phyloP scores from a whole-genome alignment of 1,140 invertebrate genomes.

The Heliconius melpomene region DNA sequence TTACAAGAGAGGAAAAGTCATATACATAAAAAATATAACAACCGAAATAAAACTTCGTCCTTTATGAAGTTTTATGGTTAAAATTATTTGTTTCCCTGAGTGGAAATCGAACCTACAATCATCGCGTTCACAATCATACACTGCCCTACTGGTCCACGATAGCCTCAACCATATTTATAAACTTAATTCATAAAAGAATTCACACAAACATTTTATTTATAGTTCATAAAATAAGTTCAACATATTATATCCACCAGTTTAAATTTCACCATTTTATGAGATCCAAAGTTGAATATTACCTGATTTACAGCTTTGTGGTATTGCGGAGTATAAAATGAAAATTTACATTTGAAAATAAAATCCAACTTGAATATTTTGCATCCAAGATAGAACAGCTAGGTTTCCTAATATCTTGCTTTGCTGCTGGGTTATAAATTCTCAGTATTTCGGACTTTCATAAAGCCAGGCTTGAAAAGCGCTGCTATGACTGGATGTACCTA shows the following conservation, averaged over 20 bases:
- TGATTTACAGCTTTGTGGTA: constrained; percentile 6
- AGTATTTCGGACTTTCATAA: constrained; percentile 44
- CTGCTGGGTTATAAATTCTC: constrained; percentile 36
- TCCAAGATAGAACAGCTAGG: constrained; percentile 20
- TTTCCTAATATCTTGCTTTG: constrained; percentile 32
- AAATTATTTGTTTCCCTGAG: too few relatives aligned
- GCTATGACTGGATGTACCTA: constrained; percentile 15
- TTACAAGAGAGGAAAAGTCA: too few relatives aligned
- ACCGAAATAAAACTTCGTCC: too few relatives aligned
- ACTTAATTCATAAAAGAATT: background rate
- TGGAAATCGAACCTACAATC: too few relatives aligned
- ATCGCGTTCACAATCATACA: too few relatives aligned
- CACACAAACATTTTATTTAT: background rate
- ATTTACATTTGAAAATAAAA: constrained; percentile 13
- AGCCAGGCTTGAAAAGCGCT: constrained; percentile 31
- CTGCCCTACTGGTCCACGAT: too few relatives aligned
- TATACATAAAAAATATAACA: too few relatives aligned
- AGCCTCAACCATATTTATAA: too few relatives aligned
- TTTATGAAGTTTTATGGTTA: too few relatives aligned
- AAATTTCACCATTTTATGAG: constrained; percentile 6
- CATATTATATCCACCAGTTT: background rate
- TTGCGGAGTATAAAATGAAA: constrained; percentile 6
- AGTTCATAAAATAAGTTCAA: background rate
- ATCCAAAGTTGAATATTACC: constrained; percentile 3
- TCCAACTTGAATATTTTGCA: constrained; percentile 13